Percentiles rank a stretch among this genome's conserved stretches.
Evolutionary conservation across 2,113 vertebrate genomes (phyloP).

Genomic region (Irena cyanogastra): DNA sequence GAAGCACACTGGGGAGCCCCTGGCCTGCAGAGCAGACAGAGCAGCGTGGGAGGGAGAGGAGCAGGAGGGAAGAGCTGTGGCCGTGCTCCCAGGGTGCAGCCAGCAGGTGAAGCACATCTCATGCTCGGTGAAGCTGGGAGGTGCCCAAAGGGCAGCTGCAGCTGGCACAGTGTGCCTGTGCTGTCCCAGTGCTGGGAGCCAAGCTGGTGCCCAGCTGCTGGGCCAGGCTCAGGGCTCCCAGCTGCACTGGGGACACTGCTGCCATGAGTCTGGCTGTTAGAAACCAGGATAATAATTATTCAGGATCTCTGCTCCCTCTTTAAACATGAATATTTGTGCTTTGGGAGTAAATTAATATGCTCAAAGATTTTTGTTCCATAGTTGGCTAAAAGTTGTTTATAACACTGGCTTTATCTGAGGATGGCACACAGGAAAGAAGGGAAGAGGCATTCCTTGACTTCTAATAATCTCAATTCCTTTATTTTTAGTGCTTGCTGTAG

Average conservation of each 20-base stretch:
- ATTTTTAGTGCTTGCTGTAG: background rate
- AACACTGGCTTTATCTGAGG: background rate
- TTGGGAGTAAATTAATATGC: background rate
- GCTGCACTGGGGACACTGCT: fast-evolving
- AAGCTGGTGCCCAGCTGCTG: background rate
- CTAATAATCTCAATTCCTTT: background rate
- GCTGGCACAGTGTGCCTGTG: fast-evolving
- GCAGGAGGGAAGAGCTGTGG: background rate
- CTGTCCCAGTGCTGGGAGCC: background rate
- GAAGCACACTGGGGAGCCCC: background rate
- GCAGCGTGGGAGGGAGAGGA: background rate
- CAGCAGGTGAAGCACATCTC: background rate
- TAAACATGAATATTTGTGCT: background rate
- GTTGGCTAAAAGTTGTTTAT: background rate
- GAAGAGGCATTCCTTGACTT: background rate
- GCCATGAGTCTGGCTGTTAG: fast-evolving
- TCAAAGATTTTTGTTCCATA: background rate
- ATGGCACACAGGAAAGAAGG: background rate
- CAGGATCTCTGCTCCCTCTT: background rate
- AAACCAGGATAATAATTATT: background rate
- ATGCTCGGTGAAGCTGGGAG: background rate
- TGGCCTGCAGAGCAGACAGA: background rate
- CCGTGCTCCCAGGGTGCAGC: background rate
- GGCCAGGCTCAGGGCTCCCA: background rate
- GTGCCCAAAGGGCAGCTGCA: background rate